phyloP scores from a whole-genome alignment of 1,140 invertebrate genomes.

The Drosophila arawakana region DNA sequence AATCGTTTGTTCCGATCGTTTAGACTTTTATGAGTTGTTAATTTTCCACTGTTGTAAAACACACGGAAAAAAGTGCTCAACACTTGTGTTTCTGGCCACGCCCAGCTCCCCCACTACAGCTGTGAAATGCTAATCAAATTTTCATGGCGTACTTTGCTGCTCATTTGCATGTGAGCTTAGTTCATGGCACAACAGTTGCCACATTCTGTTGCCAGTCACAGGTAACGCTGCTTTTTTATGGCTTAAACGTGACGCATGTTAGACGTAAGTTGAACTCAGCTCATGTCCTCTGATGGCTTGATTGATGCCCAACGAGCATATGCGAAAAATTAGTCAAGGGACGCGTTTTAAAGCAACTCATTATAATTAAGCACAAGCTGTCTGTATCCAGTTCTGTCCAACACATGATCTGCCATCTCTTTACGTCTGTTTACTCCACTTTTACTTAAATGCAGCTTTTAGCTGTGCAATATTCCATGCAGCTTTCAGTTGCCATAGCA shows the following conservation, averaged over 20 bases:
- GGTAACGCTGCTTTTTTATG: conserved; percentile 16
- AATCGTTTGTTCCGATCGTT: background rate
- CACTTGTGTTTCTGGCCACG: conserved; percentile 16
- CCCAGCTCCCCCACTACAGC: no score
- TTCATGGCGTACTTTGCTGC: conserved; percentile 70
- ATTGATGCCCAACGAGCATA: conserved; percentile 24
- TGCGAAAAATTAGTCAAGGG: conserved; percentile 10
- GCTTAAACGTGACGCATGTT: conserved; percentile 25
- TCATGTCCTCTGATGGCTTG: conserved; percentile 19
- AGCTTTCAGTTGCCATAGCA: conserved; percentile 24
- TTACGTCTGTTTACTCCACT: background rate
- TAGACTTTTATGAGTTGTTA: conserved; percentile 8
- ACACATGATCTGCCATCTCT: background rate
- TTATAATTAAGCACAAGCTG: conserved; percentile 11
- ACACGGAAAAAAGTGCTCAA: conserved; percentile 15
- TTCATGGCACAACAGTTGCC: background rate
- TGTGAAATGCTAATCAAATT: conserved; percentile 70
- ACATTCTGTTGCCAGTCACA: background rate
- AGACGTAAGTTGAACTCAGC: conserved; percentile 10
- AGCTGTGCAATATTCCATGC: conserved; percentile 63
- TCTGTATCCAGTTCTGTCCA: no score
- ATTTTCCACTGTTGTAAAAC: conserved; percentile 15
- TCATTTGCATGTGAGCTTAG: conserved; percentile 63
- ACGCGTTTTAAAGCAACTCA: conserved; percentile 16
- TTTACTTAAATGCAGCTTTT: conserved; percentile 15